Conservation (phyloP, 2,113 vertebrate genomes). For the Chunga burmeisteri region DNA sequence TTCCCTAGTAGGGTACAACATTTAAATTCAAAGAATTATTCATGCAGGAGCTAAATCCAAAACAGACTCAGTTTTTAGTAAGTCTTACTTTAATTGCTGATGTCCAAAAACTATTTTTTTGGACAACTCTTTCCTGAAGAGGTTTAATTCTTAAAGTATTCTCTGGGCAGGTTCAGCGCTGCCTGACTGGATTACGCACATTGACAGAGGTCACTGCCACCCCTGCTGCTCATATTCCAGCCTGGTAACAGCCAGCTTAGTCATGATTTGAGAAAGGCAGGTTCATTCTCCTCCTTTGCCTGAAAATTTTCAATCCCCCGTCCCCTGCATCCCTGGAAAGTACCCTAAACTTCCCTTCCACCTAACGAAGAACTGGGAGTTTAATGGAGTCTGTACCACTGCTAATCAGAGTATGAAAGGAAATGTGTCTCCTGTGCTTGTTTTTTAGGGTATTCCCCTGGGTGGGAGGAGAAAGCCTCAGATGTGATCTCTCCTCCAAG, state of each 20-base stretch:
- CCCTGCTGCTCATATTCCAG: neutral
- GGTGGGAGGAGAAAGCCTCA: neutral
- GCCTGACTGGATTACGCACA: neutral
- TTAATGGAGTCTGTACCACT: neutral
- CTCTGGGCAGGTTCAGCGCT: neutral
- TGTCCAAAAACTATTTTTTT: neutral
- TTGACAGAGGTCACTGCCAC: neutral
- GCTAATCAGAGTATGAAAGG: neutral
- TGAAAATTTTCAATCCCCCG: neutral
- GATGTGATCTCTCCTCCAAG: neutral
- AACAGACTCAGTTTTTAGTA: neutral
- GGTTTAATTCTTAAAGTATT: neutral
- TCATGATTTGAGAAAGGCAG: neutral
- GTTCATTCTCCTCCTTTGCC: neutral
- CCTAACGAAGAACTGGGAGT: neutral
- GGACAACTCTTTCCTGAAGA: neutral
- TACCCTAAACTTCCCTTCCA: neutral
- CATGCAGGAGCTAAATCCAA: neutral
- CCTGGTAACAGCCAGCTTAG: neutral
- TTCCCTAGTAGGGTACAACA: neutral
- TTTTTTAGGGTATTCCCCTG: neutral
- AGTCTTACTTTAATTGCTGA: neutral
- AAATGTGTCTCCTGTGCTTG: neutral
- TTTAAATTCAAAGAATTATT: neutral
- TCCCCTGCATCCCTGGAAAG: neutral